phyloP scores from a whole-genome alignment of 2,888 invertebrate genomes.

The Drosophila barbarae region DNA sequence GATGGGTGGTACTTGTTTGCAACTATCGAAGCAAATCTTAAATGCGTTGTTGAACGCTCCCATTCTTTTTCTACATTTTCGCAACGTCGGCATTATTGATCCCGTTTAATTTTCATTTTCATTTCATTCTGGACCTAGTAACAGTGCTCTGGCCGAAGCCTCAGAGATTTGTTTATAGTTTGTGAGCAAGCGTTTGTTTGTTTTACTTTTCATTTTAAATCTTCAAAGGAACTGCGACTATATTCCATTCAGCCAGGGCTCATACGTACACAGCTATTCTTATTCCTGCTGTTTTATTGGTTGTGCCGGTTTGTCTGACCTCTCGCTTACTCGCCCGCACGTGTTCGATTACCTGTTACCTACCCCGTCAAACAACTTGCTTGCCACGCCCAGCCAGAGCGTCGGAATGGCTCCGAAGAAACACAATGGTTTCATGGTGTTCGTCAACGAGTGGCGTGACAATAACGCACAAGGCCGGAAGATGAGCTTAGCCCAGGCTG shows the following conservation, averaged over 20 bases:
- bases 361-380: background rate
- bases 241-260: background rate
- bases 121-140: background rate
- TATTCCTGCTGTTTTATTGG: constrained; percentile 21
- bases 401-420: constrained; percentile 70
- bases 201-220: background rate
- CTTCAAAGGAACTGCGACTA: too few species aligned
- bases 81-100: background rate
- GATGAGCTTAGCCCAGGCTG: constrained; percentile 53
- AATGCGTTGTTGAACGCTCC: constrained; percentile 3
- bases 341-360: background rate
- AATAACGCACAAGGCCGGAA: constrained; percentile 43
- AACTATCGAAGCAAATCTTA: background rate
- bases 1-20: background rate
- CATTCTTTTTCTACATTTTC: background rate
- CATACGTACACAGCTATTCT: background rate
- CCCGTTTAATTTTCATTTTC: constrained; percentile 1
- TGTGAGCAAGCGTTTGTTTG: background rate
- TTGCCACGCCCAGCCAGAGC: constrained; percentile 8
- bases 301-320: background rate
- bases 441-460: constrained; percentile 70
- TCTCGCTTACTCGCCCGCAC: constrained; percentile 18
- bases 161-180: background rate
- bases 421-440: constrained; percentile 69
- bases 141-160: background rate